Conservation (phyloP, 1,140 invertebrate species). For the Drosophila persimilis region DNA sequence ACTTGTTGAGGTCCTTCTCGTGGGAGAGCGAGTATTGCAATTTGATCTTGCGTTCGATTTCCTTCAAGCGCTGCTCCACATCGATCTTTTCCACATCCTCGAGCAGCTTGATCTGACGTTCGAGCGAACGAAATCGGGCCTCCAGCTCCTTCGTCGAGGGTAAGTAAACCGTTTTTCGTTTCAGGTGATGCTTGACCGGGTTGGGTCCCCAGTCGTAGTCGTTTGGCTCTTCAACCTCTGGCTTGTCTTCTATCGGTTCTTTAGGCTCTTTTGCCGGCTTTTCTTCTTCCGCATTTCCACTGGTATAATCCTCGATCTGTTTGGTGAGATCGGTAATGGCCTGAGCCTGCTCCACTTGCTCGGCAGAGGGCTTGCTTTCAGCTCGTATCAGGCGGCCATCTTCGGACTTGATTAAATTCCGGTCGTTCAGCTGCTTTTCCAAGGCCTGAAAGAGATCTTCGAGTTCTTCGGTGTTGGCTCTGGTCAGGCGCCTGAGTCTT, state of each 20-base stretch:
- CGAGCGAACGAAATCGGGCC: conserved; percentile 71
- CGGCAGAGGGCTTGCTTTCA: conserved; percentile 38
- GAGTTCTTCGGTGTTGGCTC: conserved; percentile 76
- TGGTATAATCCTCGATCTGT: conserved; percentile 69
- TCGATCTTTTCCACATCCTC: conserved; percentile 81
- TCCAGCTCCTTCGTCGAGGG: conserved; percentile 77
- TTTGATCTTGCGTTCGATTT: conserved; percentile 78
- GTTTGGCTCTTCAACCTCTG: conserved; percentile 20
- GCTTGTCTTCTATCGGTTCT: not conserved
- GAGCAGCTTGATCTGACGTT: conserved; percentile 74
- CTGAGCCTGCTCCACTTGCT: conserved; percentile 59
- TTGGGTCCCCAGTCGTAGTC: conserved; percentile 77
- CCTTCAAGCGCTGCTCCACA: conserved; percentile 69
- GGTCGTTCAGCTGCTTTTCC: conserved; percentile 70
- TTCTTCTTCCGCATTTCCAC: conserved; percentile 40
- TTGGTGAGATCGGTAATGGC: conserved; percentile 71
- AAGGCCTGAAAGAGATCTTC: conserved; percentile 75
- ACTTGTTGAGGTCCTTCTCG: conserved; percentile 77
- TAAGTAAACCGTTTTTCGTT: conserved; percentile 71
- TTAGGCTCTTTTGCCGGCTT: conserved; percentile 1
- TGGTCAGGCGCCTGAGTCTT: conserved; percentile 67
- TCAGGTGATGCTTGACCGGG: conserved; percentile 72
- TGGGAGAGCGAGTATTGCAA: conserved; percentile 76
- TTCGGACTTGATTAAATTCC: conserved; percentile 73
- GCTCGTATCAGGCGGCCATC: conserved; percentile 58